Percentiles rank a stretch among this genome's conserved stretches.
These are phyloP conservation scores for Spheniscus mendiculus DNA, from an alignment of 2,113 vertebrate genomes.

Conservation along the genomic window DNA sequence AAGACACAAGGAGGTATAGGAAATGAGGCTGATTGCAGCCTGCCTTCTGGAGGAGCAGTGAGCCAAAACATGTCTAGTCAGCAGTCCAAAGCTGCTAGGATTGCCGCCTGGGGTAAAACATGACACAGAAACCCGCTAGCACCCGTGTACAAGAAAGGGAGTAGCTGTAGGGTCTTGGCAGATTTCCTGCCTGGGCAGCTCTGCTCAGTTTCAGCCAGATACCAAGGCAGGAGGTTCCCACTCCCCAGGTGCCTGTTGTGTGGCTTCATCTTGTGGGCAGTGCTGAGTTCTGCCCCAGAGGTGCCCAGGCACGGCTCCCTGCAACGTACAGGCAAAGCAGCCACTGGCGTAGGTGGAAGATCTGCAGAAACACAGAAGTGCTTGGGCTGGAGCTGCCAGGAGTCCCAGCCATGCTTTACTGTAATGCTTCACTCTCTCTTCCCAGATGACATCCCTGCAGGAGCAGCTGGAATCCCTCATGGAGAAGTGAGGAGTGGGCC, in stretches of 20 bases:
- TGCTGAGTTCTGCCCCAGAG: not conserved
- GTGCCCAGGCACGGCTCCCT: not conserved
- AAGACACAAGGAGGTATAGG: not conserved
- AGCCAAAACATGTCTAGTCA: not conserved
- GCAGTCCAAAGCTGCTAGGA: not conserved
- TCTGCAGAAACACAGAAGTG: not conserved
- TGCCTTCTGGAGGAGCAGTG: not conserved
- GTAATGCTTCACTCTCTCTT: not conserved
- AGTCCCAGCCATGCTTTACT: not conserved
- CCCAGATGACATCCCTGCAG: conserved; percentile 91
- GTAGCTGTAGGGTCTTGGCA: not conserved
- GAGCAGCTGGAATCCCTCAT: conserved; percentile 94
- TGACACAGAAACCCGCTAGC: not conserved
- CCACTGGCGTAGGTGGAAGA: not conserved
- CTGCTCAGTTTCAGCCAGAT: not conserved
- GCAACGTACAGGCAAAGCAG: fast-evolving
- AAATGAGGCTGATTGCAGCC: not conserved
- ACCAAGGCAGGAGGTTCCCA: not conserved
- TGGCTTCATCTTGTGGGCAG: not conserved
- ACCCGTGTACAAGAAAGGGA: not conserved
- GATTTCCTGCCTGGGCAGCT: not conserved
- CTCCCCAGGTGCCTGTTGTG: not conserved
- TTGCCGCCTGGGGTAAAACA: not conserved
- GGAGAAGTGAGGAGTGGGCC: conserved; percentile 81
- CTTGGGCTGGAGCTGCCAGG: conserved; percentile 38